These are phyloP conservation scores for Temnothorax rugatulus DNA, from an alignment of 2,888 invertebrate genomes.

Conservation along the genomic window DNA sequence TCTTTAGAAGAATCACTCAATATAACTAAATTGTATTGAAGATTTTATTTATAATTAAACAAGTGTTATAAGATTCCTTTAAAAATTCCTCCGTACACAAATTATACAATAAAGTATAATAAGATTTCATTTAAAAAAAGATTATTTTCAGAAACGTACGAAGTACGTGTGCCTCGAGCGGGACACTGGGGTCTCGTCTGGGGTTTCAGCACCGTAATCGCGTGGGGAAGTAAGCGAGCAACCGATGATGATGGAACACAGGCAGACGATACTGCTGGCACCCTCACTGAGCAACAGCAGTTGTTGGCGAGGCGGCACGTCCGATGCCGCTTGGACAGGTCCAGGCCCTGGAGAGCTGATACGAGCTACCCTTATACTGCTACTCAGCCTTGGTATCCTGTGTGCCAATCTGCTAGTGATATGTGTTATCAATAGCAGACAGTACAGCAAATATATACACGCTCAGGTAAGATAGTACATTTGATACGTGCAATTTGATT, in stretches of 20 bases:
- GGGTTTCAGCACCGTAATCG: slow-evolving; percentile 49
- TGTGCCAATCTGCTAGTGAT: slow-evolving; percentile 93
- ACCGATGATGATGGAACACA: slow-evolving; percentile 88
- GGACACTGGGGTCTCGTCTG: slow-evolving; percentile 66
- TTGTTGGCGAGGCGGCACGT: slow-evolving; percentile 91
- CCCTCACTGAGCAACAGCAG: slow-evolving; percentile 94
- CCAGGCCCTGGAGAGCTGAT: slow-evolving; percentile 91
- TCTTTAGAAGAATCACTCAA: background rate
- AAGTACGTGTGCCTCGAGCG: slow-evolving; percentile 57
- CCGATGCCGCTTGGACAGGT: slow-evolving; percentile 87
- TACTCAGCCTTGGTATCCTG: slow-evolving; percentile 92
- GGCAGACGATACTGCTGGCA: slow-evolving; percentile 92
- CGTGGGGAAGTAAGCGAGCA: slow-evolving; percentile 60
- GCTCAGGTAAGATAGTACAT: slow-evolving; percentile 89
- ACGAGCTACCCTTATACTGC: slow-evolving; percentile 92
- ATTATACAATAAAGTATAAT: background rate
- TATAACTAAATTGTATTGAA: background rate
- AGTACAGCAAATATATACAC: slow-evolving; percentile 94
- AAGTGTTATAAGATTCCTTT: background rate
- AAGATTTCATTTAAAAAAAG: slow-evolving; percentile 19
- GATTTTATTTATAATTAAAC: background rate
- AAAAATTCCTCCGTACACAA: background rate
- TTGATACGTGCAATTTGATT: background rate
- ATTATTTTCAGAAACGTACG: slow-evolving; percentile 19
- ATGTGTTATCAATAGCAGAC: slow-evolving; percentile 93